Percentiles rank a stretch among this genome's conserved stretches.
These are phyloP conservation scores for Turritopsis dohrnii DNA, from an alignment of 30 jellyfish, hydroid and myxozoan species.

Conservation along the genomic window DNA sequence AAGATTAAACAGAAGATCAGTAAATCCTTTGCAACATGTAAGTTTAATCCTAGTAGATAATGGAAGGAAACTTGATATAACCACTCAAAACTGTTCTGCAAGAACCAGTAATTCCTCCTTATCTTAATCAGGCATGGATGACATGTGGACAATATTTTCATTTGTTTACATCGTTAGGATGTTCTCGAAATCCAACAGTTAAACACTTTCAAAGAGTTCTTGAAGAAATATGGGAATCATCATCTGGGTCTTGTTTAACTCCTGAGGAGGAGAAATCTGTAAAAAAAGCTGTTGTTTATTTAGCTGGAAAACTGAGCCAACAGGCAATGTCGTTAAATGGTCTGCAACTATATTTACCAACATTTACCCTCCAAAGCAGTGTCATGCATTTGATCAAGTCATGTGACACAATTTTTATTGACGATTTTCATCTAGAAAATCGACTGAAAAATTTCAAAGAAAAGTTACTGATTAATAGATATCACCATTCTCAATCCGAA, in stretches of 20 bases:
- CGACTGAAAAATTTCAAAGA: slow-evolving; percentile 31
- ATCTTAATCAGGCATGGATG: slow-evolving; percentile 31
- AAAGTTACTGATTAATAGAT: slow-evolving; percentile 21
- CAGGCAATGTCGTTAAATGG: neutral
- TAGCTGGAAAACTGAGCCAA: neutral
- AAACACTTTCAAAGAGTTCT: slow-evolving; percentile 31
- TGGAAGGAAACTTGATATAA: slow-evolving; percentile 8
- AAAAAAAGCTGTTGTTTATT: slow-evolving; percentile 15
- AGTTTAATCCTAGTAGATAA: slow-evolving; percentile 17
- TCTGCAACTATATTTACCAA: slow-evolving; percentile 40
- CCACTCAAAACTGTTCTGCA: slow-evolving; percentile 28
- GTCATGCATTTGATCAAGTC: slow-evolving; percentile 26
- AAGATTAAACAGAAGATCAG: neutral
- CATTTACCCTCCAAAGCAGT: slow-evolving; percentile 2
- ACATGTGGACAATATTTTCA: slow-evolving; percentile 31
- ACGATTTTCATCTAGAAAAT: slow-evolving; percentile 45
- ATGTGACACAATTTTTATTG: slow-evolving; percentile 25
- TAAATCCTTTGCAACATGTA: neutral
- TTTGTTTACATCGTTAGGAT: slow-evolving; percentile 31
- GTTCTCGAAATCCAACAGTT: slow-evolving; percentile 28
- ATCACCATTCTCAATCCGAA: neutral
- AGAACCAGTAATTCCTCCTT: slow-evolving; percentile 45
- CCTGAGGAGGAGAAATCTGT: slow-evolving; percentile 41
- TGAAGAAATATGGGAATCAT: neutral
- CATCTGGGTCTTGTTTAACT: neutral